These are phyloP conservation scores for Belonocnema kinseyi DNA, from an alignment of 1,140 invertebrate species.

Conservation along the genomic window DNA sequence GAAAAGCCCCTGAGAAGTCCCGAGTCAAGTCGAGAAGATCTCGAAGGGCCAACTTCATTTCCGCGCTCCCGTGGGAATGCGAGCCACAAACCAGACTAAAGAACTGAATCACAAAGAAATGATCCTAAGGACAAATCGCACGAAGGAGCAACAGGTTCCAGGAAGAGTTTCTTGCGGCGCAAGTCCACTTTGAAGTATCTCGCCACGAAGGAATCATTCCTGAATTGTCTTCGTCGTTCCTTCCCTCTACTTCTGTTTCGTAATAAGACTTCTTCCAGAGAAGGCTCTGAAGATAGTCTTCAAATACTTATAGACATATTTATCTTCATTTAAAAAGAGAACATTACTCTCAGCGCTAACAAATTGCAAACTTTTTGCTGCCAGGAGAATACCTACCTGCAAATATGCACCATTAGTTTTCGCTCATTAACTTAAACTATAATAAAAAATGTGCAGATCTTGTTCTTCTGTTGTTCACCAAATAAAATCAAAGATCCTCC, in stretches of 20 bases:
- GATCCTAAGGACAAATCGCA: constrained; percentile 57
- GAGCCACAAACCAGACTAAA: constrained; percentile 52
- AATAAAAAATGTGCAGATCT: too few relatives aligned
- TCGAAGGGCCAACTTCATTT: constrained; percentile 55
- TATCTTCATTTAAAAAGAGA: constrained; percentile 23
- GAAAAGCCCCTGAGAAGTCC: constrained; percentile 50
- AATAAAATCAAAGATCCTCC: too few relatives aligned
- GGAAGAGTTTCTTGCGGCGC: constrained; percentile 63
- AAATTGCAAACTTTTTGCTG: neutral
- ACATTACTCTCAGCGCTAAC: constrained; percentile 14
- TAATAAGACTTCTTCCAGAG: constrained; percentile 21
- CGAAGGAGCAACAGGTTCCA: constrained; percentile 61
- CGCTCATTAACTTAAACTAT: too few relatives aligned
- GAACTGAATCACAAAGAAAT: constrained; percentile 63
- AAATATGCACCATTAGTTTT: neutral
- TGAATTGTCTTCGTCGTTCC: constrained; percentile 44
- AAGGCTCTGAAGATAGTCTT: constrained; percentile 23
- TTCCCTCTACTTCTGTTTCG: constrained; percentile 27
- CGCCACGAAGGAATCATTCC: constrained; percentile 53
- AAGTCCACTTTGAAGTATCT: constrained; percentile 60
- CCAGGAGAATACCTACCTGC: neutral
- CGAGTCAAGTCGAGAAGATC: constrained; percentile 42
- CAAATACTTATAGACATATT: constrained; percentile 29
- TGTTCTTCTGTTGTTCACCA: too few relatives aligned
- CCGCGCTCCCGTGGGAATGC: constrained; percentile 63